Percentiles rank a stretch among this genome's conserved stretches.
These are phyloP conservation scores for Apamea epomidion DNA, from an alignment of 2,888 invertebrate species.

Conservation along the genomic window DNA sequence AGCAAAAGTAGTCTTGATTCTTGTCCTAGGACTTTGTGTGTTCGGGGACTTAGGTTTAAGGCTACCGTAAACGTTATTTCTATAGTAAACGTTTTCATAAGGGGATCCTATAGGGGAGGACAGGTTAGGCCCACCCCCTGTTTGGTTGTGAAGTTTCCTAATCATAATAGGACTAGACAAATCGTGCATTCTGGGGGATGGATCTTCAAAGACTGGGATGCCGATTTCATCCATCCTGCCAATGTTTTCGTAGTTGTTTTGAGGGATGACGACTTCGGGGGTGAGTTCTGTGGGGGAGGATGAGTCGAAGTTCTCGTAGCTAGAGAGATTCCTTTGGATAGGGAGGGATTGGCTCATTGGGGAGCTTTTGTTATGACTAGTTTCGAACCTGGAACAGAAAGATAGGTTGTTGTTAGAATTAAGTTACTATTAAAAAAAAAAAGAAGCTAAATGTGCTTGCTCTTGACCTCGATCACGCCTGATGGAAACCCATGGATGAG, in stretches of 20 bases:
- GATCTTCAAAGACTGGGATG: slow-evolving; percentile 84
- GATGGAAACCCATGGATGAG: too few relatives aligned
- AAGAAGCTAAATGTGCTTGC: too few relatives aligned
- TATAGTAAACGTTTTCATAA: slow-evolving; percentile 91
- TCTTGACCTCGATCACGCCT: too few relatives aligned
- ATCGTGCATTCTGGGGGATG: slow-evolving; percentile 73
- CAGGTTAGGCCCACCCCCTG: slow-evolving; percentile 63
- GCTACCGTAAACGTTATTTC: slow-evolving; percentile 78
- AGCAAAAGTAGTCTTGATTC: slow-evolving; percentile 91
- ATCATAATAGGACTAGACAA: slow-evolving; percentile 86
- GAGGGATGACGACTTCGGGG: slow-evolving; percentile 78
- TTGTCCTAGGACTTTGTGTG: slow-evolving; percentile 90
- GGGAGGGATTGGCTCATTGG: slow-evolving; percentile 80
- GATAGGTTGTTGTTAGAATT: neutral
- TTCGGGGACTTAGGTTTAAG: slow-evolving; percentile 87
- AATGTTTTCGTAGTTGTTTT: slow-evolving; percentile 81
- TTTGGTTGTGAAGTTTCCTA: slow-evolving; percentile 79
- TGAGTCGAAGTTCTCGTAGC: slow-evolving; percentile 90
- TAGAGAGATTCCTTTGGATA: slow-evolving; percentile 83
- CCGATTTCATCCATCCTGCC: slow-evolving; percentile 88
- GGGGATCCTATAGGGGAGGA: slow-evolving; percentile 85
- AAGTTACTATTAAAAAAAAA: too few relatives aligned
- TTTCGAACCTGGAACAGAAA: slow-evolving; percentile 84
- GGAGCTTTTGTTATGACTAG: slow-evolving; percentile 82
- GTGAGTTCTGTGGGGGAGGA: slow-evolving; percentile 79